Base-by-base conservation (phyloP, 2,888 invertebrate genomes). In the Apodemia duryi region DNA sequence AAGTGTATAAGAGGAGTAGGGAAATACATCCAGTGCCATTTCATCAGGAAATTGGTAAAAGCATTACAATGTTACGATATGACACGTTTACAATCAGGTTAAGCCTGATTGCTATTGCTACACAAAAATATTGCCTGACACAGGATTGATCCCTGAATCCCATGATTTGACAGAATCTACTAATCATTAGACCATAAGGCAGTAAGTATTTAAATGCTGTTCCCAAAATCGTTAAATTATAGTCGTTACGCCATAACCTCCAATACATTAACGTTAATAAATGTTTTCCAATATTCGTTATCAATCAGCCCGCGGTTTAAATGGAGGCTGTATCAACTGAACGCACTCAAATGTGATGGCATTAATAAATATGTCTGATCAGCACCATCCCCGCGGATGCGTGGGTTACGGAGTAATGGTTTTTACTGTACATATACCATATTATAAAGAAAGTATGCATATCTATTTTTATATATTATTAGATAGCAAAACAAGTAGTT, bases 401-500 rank as follows among this genome's bases (percentile, higher is more conserved):
- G 86, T 86, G 82, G 87, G 87, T 75, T 82, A 72, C 71, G 67
- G 57, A 57, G 29, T 57, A 57, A 57, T 57, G 57, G 32, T 52
- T 32, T 32, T 57, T 54, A 54, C 2, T 29, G 32, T 29, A 57
- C 11, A 13, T 57, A 13, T n/a, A 21, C 21, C 21, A 21, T n/a
- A 35, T n/a, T n/a, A 49, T 49, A n/a, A 49, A 49, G 49, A 49
- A 49, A 49, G 49, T n/a, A 11, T n/a, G 49, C 49, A 49, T 49
- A n/a, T 11, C 49, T 11, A 21, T 13, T 46, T 46, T 46, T 46
- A 7, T 11, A 46, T 46, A 1, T 46, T 7, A 46, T 46, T 11
- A 13, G 11, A 46, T 11, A 46, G 46, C 46, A 46, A 46, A 46
- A 2, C 4, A 21, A 10, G 43, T 43, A 35, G 35, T 35, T 35